Base-by-base conservation (phyloP, 2,113 vertebrate species). In the Haliaeetus leucogaster region DNA sequence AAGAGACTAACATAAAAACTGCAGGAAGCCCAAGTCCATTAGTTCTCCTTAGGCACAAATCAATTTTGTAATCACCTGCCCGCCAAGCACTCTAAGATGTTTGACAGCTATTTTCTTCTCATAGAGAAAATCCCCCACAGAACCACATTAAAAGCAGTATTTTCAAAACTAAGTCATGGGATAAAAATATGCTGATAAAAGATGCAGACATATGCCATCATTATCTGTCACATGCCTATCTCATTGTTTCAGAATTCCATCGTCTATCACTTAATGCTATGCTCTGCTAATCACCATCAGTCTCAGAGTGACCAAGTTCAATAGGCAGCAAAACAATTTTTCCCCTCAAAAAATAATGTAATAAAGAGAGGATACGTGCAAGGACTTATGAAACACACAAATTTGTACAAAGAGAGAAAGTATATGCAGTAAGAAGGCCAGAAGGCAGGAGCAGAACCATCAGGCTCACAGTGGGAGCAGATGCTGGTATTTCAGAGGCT, bases 21-120 rank as follows among this genome's bases (percentile, higher is more conserved):
- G 86, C 81, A 63, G 93, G 94, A 96, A 94, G 86, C 53, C 68
- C 38, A 82, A 87, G 91, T 84, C 86, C 91, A 95, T 95, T 93
- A 95, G 78, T 67, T 74, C 55, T 95, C 66, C 78, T 95, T 68
- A 94, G 68, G 81, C 61, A 84, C 81, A 91, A 93, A 96, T 95
- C 91, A 96, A 96, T 97, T 94, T 71, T 87, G 65, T 50, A 92
- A 96, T 95, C 89, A 96, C 59, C 73, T 71, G 32, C 89, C 77
- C 2, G 0, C 68, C 89, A 84, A 84, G 67, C 67, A 73, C 70
- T 89, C 72, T 20, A 73, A 94, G 91, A 87, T 71, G 42, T 90
- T 90, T 68, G 86, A 95, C 47, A 89, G 61, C 30, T 42, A 87
- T 89, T 89, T 95, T 68, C 95, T 86, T 81, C 74, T 92, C 48